A percentile compares a stretch with the other conserved stretches of the same genome.
These are phyloP conservation scores for Andrena praecox DNA, from an alignment of 2,888 invertebrate genomes.

Conservation along the genomic window DNA sequence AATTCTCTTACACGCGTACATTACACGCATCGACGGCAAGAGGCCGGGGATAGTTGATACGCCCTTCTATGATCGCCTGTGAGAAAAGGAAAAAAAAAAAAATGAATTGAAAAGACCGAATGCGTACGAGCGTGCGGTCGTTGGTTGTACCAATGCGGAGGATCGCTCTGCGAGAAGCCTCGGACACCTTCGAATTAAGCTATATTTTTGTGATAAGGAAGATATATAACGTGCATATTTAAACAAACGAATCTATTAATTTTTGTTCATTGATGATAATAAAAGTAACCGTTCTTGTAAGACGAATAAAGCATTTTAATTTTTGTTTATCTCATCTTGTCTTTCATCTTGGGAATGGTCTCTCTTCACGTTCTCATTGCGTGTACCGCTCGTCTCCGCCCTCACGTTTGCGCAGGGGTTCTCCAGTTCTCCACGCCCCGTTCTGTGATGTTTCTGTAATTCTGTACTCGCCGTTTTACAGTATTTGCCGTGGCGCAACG, in stretches of 20 bases:
- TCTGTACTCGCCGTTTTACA: background rate
- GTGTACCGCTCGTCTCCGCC: background rate
- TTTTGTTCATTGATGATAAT: slow-evolving; percentile 47
- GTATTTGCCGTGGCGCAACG: background rate
- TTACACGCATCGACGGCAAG: slow-evolving; percentile 41
- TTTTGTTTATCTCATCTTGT: slow-evolving; percentile 41
- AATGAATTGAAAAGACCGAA: slow-evolving; percentile 6
- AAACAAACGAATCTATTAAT: slow-evolving; percentile 39
- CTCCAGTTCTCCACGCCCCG: background rate
- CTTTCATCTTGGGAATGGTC: slow-evolving; percentile 14
- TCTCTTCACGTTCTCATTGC: slow-evolving; percentile 2
- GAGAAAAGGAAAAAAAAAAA: background rate
- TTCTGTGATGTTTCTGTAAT: background rate
- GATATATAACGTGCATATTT: slow-evolving; percentile 45
- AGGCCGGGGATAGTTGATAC: slow-evolving; percentile 56
- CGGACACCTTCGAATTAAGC: slow-evolving; percentile 36
- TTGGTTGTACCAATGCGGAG: slow-evolving; percentile 19
- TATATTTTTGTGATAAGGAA: slow-evolving; percentile 46
- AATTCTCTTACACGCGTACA: slow-evolving; percentile 42
- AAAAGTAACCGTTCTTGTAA: slow-evolving; percentile 39
- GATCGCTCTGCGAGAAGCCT: slow-evolving; percentile 30
- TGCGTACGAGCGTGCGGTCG: slow-evolving; percentile 7
- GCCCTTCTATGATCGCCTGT: slow-evolving; percentile 17
- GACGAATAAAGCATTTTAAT: slow-evolving; percentile 50
- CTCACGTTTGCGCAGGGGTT: background rate